Evolutionary conservation across 2,888 invertebrate genomes (phyloP).

Genomic region (Ophion costatus): DNA sequence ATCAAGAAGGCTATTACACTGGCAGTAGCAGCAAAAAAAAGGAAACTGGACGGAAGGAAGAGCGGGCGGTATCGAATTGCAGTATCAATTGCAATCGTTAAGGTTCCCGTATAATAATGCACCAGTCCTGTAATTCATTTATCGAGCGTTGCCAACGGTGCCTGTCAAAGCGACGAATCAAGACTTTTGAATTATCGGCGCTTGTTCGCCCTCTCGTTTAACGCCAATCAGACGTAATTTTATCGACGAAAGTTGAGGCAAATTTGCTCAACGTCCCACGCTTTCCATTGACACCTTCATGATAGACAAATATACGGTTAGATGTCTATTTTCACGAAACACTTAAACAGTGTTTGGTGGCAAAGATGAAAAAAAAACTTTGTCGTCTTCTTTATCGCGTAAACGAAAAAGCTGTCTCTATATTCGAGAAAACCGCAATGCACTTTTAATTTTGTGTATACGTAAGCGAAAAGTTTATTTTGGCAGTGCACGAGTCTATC

Average conservation of each 20-base stretch:
- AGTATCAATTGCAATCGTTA: conserved; percentile 25
- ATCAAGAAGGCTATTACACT: not conserved
- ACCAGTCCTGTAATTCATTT: not conserved
- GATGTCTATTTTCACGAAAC: not conserved
- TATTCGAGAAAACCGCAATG: not conserved
- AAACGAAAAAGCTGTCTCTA: not conserved
- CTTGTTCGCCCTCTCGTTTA: not conserved
- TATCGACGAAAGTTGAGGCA: not conserved
- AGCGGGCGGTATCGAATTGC: conserved; percentile 4
- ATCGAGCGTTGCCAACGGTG: not conserved
- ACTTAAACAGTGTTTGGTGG: not conserved
- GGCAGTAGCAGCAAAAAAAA: not conserved
- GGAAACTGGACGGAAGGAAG: not conserved
- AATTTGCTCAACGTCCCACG: not conserved
- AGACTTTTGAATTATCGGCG: not conserved
- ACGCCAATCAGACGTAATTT: not conserved
- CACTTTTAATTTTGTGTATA: not conserved
- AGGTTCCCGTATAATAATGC: not conserved
- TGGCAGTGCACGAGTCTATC: not conserved
- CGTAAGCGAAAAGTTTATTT: conserved; percentile 14
- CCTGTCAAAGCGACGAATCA: not conserved
- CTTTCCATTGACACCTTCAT: not conserved
- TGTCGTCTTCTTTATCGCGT: not conserved
- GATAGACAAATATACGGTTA: no score
- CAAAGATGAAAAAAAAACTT: no score